Base-by-base conservation (phyloP, 2,797 vertebrate species). In the Jordanella pulchra region DNA sequence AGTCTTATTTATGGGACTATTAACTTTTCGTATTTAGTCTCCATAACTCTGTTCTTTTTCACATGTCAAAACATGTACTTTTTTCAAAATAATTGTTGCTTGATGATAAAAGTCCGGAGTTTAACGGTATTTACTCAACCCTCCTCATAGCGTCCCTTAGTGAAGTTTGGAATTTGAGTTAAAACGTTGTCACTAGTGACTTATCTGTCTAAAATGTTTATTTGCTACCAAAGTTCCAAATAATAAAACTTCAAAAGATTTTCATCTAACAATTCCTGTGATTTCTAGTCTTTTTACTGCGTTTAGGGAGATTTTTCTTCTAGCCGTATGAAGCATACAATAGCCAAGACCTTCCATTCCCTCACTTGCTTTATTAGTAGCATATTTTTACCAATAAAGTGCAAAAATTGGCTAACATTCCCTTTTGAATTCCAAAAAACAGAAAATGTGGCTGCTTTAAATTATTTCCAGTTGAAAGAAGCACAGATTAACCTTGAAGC, bases 1-100 rank as follows among this genome's bases (percentile, higher is more conserved):
- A 75, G 48, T 84, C 15, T 69, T 73, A 27, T 67, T 76, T 73
- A 39, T n/a, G 63, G 72, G 47, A 69, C 21, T 12, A 1, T 42
- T 27, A 25, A 50, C 45, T 53, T 67, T 23, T 64, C 21, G 61
- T 55, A 48, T 71, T 39, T 73, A 3, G 4, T 25, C 50, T 30
- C 13, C 42, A 54, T 63, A 17, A 21, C 44, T 28, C 18, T 1
- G 23, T 27, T 45, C 17, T 61, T 65, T 7, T 47, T 21, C n/a
- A 63, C 10, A 72, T n/a, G 14, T 30, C 67, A 30, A 67, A 54
- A 66, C 15, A 39, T 48, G 27, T 48, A 32, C 17, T 66, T 50
- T 47, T 66, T 50, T 21, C 35, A 39, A 53, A 32, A 39, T 47
- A 25, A 61, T 35, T 23, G 1, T 56, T 4, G n/a, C 7, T 45